Percentiles rank a stretch among this genome's conserved stretches.
Evolutionary conservation across 2,888 invertebrate species (phyloP).

Genomic region (Bembecia ichneumoniformis): DNA sequence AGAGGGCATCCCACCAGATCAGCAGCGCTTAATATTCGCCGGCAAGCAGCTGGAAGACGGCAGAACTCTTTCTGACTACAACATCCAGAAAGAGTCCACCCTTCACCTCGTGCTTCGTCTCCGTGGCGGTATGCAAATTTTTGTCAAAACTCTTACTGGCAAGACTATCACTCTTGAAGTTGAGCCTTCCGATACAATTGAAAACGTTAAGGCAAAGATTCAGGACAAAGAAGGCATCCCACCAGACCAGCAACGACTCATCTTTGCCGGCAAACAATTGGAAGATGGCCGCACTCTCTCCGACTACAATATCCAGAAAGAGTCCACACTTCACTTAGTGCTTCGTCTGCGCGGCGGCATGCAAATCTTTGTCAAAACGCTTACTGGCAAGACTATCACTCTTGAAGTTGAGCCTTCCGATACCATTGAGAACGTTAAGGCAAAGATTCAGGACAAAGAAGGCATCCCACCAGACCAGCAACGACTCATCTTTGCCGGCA

Average conservation of each 20-base stretch:
- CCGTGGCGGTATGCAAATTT: constrained; percentile 48
- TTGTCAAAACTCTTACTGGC: constrained; percentile 44
- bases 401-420: constrained; percentile 46
- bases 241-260: constrained; percentile 43
- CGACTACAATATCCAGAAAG: constrained; percentile 49
- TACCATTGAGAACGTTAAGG: constrained; percentile 53
- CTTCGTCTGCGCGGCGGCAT: constrained; percentile 45
- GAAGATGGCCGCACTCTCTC: constrained; percentile 46
- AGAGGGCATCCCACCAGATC: constrained; percentile 53
- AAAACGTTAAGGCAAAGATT: constrained; percentile 49
- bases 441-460: constrained; percentile 53
- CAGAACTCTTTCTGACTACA: constrained; percentile 49
- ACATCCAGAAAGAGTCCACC: constrained; percentile 53
- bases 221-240: constrained; percentile 50
- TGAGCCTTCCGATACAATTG: constrained; percentile 41
- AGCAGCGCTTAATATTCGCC: constrained; percentile 49
- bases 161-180: constrained; percentile 48
- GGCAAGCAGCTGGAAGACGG: constrained; percentile 54
- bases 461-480: constrained; percentile 53
- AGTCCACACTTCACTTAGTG: constrained; percentile 40
- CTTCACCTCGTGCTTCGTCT: constrained; percentile 48
- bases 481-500: constrained; percentile 43
- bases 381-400: constrained; percentile 45
- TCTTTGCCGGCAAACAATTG: constrained; percentile 45
- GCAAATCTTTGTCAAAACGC: constrained; percentile 47